phyloP scores from a whole-genome alignment of 2,888 invertebrate species.

The Lasioglossum morio region DNA sequence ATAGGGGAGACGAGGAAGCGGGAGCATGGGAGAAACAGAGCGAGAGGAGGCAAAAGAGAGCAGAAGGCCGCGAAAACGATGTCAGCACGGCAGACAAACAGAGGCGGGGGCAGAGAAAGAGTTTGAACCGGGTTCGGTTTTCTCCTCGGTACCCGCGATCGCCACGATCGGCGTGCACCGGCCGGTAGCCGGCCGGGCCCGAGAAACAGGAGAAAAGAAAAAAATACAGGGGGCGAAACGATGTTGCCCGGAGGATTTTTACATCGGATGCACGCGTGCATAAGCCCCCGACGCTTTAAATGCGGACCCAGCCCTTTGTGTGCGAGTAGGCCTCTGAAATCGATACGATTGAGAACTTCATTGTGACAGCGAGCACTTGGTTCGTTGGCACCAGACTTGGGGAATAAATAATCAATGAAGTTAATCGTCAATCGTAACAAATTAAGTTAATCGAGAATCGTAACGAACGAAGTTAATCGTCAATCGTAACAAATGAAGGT shows the following conservation, averaged over 20 bases:
- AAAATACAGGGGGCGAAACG: conserved; percentile 53
- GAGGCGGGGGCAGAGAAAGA: conserved; percentile 67
- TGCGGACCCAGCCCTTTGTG: conserved; percentile 41
- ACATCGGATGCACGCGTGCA: conserved; percentile 40
- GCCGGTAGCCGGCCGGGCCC: conserved; percentile 53
- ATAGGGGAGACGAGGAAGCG: neutral
- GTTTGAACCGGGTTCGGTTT: conserved; percentile 69
- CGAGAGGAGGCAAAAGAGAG: conserved; percentile 33
- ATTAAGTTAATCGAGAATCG: too few relatives aligned
- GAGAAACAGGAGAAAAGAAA: conserved; percentile 34
- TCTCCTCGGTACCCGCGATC: conserved; percentile 65
- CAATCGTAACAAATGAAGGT: too few relatives aligned
- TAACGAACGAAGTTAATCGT: too few relatives aligned
- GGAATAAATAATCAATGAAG: too few relatives aligned
- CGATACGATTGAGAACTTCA: conserved; percentile 24
- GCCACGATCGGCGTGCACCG: conserved; percentile 59
- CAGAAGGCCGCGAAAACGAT: conserved; percentile 74
- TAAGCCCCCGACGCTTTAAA: conserved; percentile 19
- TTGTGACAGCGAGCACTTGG: neutral
- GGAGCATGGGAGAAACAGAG: conserved; percentile 15
- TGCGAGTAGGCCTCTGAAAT: conserved; percentile 4
- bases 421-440: too few relatives aligned
- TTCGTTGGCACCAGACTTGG: neutral
- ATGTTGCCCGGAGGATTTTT: conserved; percentile 59
- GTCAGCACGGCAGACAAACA: conserved; percentile 67